Base-by-base conservation (phyloP, 2,888 invertebrate species). In the Chrysolina americana region DNA sequence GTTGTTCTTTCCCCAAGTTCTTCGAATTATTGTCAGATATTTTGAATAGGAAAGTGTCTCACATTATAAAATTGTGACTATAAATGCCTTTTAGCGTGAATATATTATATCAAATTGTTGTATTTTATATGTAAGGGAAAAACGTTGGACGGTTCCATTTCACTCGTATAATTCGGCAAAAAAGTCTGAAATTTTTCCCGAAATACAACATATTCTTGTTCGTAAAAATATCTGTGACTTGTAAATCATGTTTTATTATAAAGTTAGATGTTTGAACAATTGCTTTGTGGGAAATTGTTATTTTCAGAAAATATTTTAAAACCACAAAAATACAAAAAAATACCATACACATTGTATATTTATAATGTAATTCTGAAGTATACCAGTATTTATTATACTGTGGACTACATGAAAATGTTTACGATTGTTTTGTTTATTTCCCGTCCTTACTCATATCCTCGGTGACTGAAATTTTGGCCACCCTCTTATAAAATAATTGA, bases 381-480 rank as follows among this genome's bases (percentile, higher is more conserved):
- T 89, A 89, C 88, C 89, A 89, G 89, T 89, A 89, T 89, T 89
- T 89, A 89, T 89, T 89, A 88, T 88, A 89, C 89, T 89, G 89
- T 89, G 88, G 87, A 89, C 86, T 88, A 88, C 87, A 87, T 87
- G 87, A 87, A 86, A 85, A 84, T 85, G 82, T 83, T 84, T 74
- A 80, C 69, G 48, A 63, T 78, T 78, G 82, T 85, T 85, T 84
- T 79, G 83, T 85, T 83, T 79, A 62, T 76, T 72, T 50, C 63
- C 44, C 63, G 28, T 68, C 41, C 47, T 21, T 41, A 15, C 9
- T 41, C 11, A 8, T 50, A 59, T 69, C 62, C 44, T 53, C 23
- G n/a, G 1, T 41, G 9, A 17, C 1, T 5, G 21, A 23, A 23
- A 13, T 13, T 13, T 8, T 3, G 4, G 36, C 4, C 4, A 36